Evolutionary conservation across 2,797 vertebrate species (phyloP).

Genomic region (Paedocypris micromegethes): DNA sequence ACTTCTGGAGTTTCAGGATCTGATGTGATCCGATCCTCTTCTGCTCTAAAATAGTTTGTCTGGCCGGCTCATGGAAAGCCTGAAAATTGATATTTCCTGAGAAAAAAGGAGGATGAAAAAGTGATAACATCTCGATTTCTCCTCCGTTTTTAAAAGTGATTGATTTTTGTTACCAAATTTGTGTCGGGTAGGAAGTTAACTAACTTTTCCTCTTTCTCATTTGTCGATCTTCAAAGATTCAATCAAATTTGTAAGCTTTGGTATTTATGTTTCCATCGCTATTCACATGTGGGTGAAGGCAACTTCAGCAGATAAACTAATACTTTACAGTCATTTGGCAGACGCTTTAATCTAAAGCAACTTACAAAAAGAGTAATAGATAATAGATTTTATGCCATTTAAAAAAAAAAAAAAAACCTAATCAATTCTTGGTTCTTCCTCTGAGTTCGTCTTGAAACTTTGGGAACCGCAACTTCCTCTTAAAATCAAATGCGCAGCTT

Average conservation of each 20-base stretch:
- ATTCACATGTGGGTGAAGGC: constrained; percentile 17
- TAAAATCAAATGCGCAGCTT: too few species aligned
- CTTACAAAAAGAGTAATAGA: too few species aligned
- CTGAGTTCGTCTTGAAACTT: too few species aligned
- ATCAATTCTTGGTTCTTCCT: too few species aligned
- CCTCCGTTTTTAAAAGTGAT: constrained; percentile 42
- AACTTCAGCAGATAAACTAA: constrained; percentile 1
- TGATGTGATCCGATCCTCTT: constrained; percentile 29
- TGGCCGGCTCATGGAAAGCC: constrained; percentile 14
- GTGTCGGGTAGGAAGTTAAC: constrained; percentile 48
- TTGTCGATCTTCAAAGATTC: constrained; percentile 40
- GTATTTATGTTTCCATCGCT: constrained; percentile 36
- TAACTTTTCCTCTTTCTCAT: constrained; percentile 37
- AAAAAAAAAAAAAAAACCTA: too few species aligned
- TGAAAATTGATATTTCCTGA: constrained; percentile 38
- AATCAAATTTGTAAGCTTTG: constrained; percentile 38
- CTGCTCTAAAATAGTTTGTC: constrained; percentile 32
- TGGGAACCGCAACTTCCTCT: too few species aligned
- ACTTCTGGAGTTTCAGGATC: neutral
- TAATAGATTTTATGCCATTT: too few species aligned
- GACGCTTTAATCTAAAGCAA: too few species aligned
- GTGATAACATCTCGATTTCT: constrained; percentile 38
- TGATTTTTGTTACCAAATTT: constrained; percentile 41
- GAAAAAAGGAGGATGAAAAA: neutral
- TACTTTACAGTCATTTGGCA: neutral